Evolutionary conservation across 23 tunicate genomes (phyloP), one percentile per base, ranked within the genome.

Genomic region (Styela plicata): DNA sequence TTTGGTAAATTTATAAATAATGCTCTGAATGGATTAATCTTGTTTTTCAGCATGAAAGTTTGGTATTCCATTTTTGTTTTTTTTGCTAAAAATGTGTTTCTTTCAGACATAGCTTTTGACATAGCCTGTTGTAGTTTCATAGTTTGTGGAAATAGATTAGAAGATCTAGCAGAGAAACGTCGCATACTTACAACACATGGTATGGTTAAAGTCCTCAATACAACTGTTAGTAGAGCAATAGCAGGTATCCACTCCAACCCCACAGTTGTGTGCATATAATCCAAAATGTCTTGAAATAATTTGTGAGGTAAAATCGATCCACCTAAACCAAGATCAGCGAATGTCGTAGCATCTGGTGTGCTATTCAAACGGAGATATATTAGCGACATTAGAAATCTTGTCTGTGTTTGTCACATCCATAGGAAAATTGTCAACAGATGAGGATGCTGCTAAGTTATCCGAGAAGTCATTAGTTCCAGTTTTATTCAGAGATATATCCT

Each of bases 161-260:
- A 70, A 1, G 85, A 44, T 31, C 88, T 36, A 0, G 75, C 86
- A 31, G 61, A 69, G 74, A 88, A 93, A 24, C 37, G 52, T 16
- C 90, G 78, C 89, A 88, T 93, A 44, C 68, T 84, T 22, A 83
- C 74, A 66, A 79, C 84, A 31, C 87, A 73, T 1, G 98, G 93
- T 23, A 93, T 2, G 17, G 87, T 86, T 30, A 88, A 23, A 13
- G 73, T 24, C 25, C 98, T 80, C 2, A 85, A 32, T 36, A 79
- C 69, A 32, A 93, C 75, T 2, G 90, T 85, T 10, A 74, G 67
- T 29, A 86, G 74, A 10, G 87, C 87, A 26, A 93, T 88, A 2
- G 98, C 82, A 1, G 98, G 93, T 5, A 93, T 88, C 98, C 98
- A 93, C 17, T 83, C 75, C 13, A 93, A 34, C 36, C 83, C 93